Conservation (phyloP, 2,888 invertebrate genomes). For the Drosophila yooni region DNA sequence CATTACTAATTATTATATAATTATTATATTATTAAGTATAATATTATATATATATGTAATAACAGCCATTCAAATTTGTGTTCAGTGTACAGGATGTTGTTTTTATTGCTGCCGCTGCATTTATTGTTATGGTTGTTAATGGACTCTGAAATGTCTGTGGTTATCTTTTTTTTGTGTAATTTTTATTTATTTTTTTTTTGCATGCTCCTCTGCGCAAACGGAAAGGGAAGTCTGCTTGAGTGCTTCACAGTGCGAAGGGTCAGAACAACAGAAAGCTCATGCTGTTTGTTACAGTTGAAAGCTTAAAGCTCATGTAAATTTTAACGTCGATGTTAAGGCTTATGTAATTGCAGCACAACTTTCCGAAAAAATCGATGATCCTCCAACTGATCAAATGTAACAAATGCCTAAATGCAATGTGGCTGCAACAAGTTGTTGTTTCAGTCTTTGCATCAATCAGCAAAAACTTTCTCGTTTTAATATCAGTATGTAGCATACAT, state of each 20-base stretch:
- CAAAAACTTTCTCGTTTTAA: slow-evolving; percentile 44
- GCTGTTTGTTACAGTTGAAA: not conserved
- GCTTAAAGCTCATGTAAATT: not conserved
- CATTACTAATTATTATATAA: not conserved
- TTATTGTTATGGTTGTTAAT: slow-evolving; percentile 16
- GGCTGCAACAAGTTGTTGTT: slow-evolving; percentile 7
- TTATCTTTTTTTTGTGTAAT: slow-evolving; percentile 13
- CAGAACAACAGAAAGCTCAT: slow-evolving; percentile 6
- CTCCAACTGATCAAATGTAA: not conserved
- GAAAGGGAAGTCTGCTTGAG: slow-evolving; percentile 73
- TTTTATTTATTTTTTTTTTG: slow-evolving; percentile 35
- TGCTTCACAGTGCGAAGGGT: slow-evolving; percentile 49
- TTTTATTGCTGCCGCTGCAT: slow-evolving; percentile 21
- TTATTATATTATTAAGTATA: too few relatives aligned
- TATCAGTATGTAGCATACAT: slow-evolving; percentile 30
- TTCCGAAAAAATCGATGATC: slow-evolving; percentile 4
- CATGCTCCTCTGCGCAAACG: slow-evolving; percentile 62
- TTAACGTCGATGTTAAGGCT: not conserved
- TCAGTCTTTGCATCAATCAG: not conserved
- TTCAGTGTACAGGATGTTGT: not conserved
- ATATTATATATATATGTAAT: too few relatives aligned
- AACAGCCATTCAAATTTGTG: not conserved
- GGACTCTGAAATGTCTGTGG: slow-evolving; percentile 13
- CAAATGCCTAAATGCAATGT: not conserved
- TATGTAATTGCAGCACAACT: slow-evolving; percentile 1